Percentiles rank a stretch among this genome's conserved stretches.
These are phyloP conservation scores for Paratrypauchen microcephalus DNA, from an alignment of 2,797 vertebrate species.

Conservation along the genomic window DNA sequence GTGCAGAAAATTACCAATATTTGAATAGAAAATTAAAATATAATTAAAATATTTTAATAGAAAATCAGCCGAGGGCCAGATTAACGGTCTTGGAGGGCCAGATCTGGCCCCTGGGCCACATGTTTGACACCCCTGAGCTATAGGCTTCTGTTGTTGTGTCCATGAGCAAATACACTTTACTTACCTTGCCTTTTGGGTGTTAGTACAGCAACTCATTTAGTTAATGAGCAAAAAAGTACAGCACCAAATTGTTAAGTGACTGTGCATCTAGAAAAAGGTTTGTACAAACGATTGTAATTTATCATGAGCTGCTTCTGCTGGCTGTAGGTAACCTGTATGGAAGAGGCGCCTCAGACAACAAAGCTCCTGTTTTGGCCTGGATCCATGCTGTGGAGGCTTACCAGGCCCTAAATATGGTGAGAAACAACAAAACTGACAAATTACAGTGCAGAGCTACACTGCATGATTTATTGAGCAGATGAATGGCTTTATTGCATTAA, in stretches of 20 bases:
- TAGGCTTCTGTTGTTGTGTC: background rate
- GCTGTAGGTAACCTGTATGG: conserved; percentile 88
- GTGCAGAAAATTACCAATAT: too few relatives aligned
- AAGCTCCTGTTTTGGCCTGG: conserved; percentile 91
- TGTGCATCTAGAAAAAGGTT: background rate
- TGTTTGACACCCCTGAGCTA: too few relatives aligned
- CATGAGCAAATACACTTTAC: background rate
- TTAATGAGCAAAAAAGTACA: background rate
- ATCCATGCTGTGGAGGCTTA: conserved; percentile 86
- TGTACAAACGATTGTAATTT: background rate
- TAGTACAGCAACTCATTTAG: background rate
- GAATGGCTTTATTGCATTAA: background rate
- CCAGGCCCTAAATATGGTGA: conserved; percentile 81
- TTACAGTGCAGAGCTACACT: background rate
- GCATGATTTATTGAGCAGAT: background rate
- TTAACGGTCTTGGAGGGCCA: too few relatives aligned
- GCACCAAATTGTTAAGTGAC: background rate
- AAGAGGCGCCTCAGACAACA: conserved; percentile 90
- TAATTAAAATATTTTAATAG: too few relatives aligned
- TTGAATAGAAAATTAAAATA: too few relatives aligned
- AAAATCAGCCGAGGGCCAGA: too few relatives aligned
- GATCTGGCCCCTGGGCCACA: too few relatives aligned
- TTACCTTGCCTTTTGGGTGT: background rate
- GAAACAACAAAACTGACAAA: conserved; percentile 22
- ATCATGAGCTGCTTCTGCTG: background rate